Base-by-base conservation (phyloP, 2,888 invertebrate genomes). In the Caenorhabditis uteleia region DNA sequence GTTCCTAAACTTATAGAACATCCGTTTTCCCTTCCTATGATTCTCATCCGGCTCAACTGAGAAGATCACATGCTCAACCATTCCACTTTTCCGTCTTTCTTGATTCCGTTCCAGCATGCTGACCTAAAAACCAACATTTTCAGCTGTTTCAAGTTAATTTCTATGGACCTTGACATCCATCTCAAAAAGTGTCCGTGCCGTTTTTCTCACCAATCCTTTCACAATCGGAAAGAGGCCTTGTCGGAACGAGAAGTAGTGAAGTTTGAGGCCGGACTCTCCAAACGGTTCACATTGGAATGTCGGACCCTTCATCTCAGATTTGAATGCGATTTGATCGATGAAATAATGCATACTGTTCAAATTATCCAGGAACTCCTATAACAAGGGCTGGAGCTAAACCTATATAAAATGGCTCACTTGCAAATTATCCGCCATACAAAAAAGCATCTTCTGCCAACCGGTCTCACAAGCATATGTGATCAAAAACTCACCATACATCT, bases 321-420 rank as follows among this genome's bases (percentile, higher is more conserved):
- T 70, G 65, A 79, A 79, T 0, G 78, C 77, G 25, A 78, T 75
- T 42, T 77, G 78, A 57, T 79, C 78, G 45, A 79, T 78, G 69
- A 79, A 79, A 48, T 78, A 79, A 59, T 79, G 79, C 76, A 79
- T 76, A 20, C 78, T 73, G 64, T 76, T 78, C 10, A 79, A 62
- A 39, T 77, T 79, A 53, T 79, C 72, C 10, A 79, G 53, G 54
- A 79, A 79, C 33, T 79, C 78, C 72, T 77, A 58, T n/a, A 46
- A 33, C 10, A 46, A 23, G 8, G 29, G 14, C 10, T 16, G 29
- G 29, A 29, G 42, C 8, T 23, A 21, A 23, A 14, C 2, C 2
- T 7, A 34, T 21, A 23, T 21, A 47, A 29, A 45, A 14, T 12
- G 18, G 14, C 14, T 31, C 27, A 69, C 76, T 58, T 77, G 71